Evolutionary conservation across 2,113 vertebrate genomes (phyloP).

Genomic region (Platysternon megacephalum): DNA sequence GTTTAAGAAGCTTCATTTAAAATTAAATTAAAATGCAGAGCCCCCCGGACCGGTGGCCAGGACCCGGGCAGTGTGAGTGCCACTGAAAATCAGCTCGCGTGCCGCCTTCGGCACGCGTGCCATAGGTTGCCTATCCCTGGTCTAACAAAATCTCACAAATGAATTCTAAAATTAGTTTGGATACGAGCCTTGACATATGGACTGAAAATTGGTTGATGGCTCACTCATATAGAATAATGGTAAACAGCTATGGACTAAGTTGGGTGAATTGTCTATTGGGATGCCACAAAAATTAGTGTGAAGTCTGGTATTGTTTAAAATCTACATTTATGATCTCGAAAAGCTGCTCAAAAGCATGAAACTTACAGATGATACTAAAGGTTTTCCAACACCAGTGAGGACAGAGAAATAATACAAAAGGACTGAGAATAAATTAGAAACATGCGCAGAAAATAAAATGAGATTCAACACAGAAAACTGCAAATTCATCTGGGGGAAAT

Average conservation of each 20-base stretch:
- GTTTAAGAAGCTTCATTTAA: no score
- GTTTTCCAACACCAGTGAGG: conserved; percentile 8
- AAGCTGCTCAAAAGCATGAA: conserved; percentile 15
- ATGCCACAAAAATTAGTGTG: background rate
- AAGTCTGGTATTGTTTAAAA: background rate
- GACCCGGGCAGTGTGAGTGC: no score
- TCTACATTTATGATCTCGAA: background rate
- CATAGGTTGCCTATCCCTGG: no score
- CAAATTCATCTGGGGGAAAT: conserved; percentile 47
- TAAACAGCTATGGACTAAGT: background rate
- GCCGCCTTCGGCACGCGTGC: no score
- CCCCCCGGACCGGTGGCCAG: no score
- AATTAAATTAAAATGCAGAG: no score
- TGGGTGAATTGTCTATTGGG: background rate
- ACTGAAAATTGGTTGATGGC: background rate
- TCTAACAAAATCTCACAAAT: conserved; percentile 8
- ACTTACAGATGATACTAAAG: conserved; percentile 29
- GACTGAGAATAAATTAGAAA: conserved; percentile 35
- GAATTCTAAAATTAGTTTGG: conserved; percentile 15
- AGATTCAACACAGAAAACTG: conserved; percentile 39
- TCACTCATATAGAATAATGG: background rate
- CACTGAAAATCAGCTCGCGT: no score
- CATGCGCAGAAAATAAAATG: conserved; percentile 7
- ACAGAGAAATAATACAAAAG: conserved; percentile 27
- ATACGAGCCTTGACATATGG: background rate